A percentile compares a stretch with the other conserved stretches of the same genome.
Conservation (phyloP, 2,797 vertebrate species). For the Diglossa cyanea region DNA sequence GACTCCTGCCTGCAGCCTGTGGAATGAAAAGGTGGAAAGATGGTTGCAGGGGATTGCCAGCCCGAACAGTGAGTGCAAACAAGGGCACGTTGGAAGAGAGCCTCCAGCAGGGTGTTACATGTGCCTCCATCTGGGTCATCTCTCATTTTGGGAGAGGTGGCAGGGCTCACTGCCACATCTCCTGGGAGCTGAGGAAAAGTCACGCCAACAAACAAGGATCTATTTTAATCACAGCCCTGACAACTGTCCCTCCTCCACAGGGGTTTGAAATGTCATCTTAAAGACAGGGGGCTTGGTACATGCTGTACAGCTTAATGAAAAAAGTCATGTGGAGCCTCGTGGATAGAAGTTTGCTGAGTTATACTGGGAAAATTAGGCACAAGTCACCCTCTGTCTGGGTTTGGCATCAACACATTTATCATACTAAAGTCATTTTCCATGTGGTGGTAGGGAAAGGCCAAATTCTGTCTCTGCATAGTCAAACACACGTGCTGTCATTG, state of each 20-base stretch:
- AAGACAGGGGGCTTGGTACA: conserved; percentile 34
- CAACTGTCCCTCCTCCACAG: background rate
- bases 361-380: background rate
- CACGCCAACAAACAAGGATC: background rate
- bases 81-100: background rate
- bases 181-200: background rate
- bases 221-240: conserved; percentile 28
- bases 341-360: background rate
- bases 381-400: background rate
- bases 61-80: background rate
- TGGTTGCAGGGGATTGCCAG: fast-evolving
- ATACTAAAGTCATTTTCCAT: background rate
- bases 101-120: background rate
- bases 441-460: background rate
- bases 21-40: background rate
- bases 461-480: background rate
- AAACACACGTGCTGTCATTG: background rate
- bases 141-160: background rate
- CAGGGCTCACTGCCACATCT: background rate
- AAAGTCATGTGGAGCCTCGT: background rate
- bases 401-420: background rate
- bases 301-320: conserved; percentile 40
- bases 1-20: background rate
- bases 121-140: background rate
- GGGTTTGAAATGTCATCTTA: conserved; percentile 36